phyloP scores from a whole-genome alignment of 1,140 invertebrate species.

The Hirudo medicinalis region DNA sequence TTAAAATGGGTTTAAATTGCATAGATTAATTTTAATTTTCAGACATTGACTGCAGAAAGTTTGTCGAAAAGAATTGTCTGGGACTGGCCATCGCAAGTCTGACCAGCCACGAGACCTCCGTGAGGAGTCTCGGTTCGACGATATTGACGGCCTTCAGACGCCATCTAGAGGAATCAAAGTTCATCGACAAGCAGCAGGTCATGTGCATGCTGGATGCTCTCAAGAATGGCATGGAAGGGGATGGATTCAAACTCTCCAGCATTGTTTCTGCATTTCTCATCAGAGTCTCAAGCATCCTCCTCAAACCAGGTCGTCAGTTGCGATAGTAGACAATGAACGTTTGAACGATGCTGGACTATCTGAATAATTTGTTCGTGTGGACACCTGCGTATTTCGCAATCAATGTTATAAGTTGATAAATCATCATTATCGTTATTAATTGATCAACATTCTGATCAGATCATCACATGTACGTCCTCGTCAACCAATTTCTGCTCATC shows the following conservation, averaged over 20 bases:
- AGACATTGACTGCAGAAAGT: slow-evolving; percentile 51
- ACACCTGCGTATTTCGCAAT: not conserved
- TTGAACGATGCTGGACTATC: not conserved
- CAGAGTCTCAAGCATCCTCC: slow-evolving; percentile 50
- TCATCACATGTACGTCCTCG: slow-evolving; percentile 52
- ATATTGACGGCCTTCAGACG: slow-evolving; percentile 53
- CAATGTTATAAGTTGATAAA: not conserved
- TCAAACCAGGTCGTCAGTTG: slow-evolving; percentile 44
- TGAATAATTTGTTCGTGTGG: not conserved
- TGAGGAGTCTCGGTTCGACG: slow-evolving; percentile 53
- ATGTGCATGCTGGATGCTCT: slow-evolving; percentile 32
- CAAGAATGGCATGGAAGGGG: slow-evolving; percentile 39
- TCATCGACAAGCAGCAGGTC: slow-evolving; percentile 44
- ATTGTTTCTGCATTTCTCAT: slow-evolving; percentile 58
- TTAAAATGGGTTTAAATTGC: not conserved
- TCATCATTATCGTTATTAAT: not conserved
- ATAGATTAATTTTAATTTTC: slow-evolving; percentile 39
- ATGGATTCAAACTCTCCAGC: slow-evolving; percentile 49
- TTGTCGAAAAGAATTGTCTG: slow-evolving; percentile 51
- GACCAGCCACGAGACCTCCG: slow-evolving; percentile 46
- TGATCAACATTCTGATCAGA: slow-evolving; percentile 26
- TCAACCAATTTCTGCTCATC: slow-evolving; percentile 57
- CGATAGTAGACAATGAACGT: not conserved
- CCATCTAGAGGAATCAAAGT: slow-evolving; percentile 54
- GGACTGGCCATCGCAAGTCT: slow-evolving; percentile 52